A percentile compares a stretch with the other conserved stretches of the same genome.
Conservation (phyloP, 2,113 vertebrate genomes). For the Trichechus manatus region DNA sequence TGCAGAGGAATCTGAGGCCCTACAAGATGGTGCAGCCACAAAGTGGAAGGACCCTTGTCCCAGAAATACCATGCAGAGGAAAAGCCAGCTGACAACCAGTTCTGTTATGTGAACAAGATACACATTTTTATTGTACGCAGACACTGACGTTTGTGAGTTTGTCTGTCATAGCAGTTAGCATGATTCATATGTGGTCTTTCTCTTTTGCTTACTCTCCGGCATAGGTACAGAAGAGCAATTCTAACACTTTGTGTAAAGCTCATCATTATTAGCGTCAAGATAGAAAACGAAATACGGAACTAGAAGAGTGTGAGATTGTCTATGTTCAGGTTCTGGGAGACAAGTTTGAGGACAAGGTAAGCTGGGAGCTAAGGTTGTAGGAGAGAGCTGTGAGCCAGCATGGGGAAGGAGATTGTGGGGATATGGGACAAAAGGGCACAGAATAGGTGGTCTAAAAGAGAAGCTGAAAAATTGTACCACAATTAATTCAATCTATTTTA, state of each 20-base stretch:
- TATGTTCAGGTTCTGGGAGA: background rate
- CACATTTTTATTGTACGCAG: background rate
- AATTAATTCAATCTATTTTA: background rate
- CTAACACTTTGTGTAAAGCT: background rate
- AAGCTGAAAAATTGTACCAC: background rate
- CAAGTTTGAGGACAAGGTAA: background rate
- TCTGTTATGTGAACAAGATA: background rate
- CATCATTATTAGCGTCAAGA: conserved; percentile 12
- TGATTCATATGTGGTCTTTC: background rate
- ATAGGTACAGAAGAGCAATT: background rate
- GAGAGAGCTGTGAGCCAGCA: background rate
- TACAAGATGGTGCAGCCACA: background rate
- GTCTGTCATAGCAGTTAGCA: background rate
- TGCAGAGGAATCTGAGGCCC: background rate
- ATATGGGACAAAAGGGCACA: background rate
- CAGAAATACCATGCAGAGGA: background rate
- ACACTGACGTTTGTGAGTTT: background rate
- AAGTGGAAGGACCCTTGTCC: background rate
- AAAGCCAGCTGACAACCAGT: background rate
- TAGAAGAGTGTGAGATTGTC: background rate
- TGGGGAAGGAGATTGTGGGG: background rate
- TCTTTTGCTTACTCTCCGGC: background rate
- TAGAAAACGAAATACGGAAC: conserved; percentile 14
- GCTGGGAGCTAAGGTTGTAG: background rate
- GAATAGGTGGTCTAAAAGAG: background rate